These are phyloP conservation scores for Actias luna DNA, from an alignment of 2,888 invertebrate genomes.

Conservation along the genomic window DNA sequence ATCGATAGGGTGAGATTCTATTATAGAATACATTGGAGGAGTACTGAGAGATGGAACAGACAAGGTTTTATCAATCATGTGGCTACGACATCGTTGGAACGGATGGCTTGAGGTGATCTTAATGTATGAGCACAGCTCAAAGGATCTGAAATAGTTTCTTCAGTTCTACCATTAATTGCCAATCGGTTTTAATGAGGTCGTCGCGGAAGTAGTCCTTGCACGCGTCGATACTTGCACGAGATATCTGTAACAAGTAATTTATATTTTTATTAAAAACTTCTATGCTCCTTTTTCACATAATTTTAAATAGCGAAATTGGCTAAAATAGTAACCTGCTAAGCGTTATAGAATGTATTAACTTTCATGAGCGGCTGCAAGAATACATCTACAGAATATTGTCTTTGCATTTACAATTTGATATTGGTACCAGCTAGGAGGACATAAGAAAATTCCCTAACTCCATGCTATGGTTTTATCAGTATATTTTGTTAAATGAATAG, in stretches of 20 bases:
- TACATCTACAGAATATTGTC: too few relatives aligned
- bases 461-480: too few relatives aligned
- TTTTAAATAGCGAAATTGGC: too few relatives aligned
- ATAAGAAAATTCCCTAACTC: too few relatives aligned
- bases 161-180: slow-evolving; percentile 98
- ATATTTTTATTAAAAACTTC: too few relatives aligned
- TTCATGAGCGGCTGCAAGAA: too few relatives aligned
- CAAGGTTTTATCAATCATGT: slow-evolving; percentile 27
- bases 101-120: slow-evolving; percentile 42
- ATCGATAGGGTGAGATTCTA: slow-evolving; percentile 51
- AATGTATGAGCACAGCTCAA: slow-evolving; percentile 71
- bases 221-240: slow-evolving; percentile 98
- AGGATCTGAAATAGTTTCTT: slow-evolving; percentile 98
- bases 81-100: slow-evolving; percentile 34
- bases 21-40: slow-evolving; percentile 42
- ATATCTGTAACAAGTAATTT: slow-evolving; percentile 87
- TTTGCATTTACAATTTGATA: too few relatives aligned
- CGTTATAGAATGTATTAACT: too few relatives aligned
- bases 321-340: too few relatives aligned
- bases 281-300: too few relatives aligned
- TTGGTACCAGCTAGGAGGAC: too few relatives aligned
- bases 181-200: slow-evolving; percentile 97
- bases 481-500: too few relatives aligned
- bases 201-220: slow-evolving; percentile 99
- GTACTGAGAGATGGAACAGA: slow-evolving; percentile 68